Conservation (phyloP, 1,140 invertebrate genomes). For the Amyelois transitella region DNA sequence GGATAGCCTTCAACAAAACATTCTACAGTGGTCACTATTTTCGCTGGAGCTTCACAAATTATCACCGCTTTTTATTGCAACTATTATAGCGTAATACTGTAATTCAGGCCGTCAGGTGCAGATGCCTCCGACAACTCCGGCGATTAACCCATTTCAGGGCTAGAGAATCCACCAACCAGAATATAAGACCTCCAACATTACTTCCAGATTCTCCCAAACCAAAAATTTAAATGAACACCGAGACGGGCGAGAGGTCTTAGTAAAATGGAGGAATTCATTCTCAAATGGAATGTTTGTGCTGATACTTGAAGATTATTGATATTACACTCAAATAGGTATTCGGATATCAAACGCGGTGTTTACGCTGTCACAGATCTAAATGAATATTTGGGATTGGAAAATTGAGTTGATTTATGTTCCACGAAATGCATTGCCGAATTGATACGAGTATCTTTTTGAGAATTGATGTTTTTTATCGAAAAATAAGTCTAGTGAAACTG, state of each 20-base stretch:
- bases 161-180: conserved; percentile 24
- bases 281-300: conserved; percentile 46
- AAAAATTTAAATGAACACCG: conserved; percentile 7
- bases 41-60: no score
- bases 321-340: conserved; percentile 38
- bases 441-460: no score
- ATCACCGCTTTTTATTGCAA: conserved; percentile 3
- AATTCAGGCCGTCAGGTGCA: conserved; percentile 65
- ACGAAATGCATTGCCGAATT: no score
- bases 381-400: background rate
- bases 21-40: no score
- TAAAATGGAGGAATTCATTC: conserved; percentile 21
- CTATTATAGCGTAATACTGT: conserved; percentile 47
- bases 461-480: no score
- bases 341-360: conserved; percentile 28
- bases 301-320: conserved; percentile 54
- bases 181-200: conserved; percentile 25
- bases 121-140: conserved; percentile 51
- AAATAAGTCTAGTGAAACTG: no score
- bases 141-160: conserved; percentile 64
- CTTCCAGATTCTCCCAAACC: conserved; percentile 6
- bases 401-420: no score
- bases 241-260: conserved; percentile 13
- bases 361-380: conserved; percentile 18
- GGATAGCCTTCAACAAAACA: no score